These are phyloP conservation scores for Limnephilus lunatus DNA, from an alignment of 2,888 invertebrate genomes.

Conservation along the genomic window DNA sequence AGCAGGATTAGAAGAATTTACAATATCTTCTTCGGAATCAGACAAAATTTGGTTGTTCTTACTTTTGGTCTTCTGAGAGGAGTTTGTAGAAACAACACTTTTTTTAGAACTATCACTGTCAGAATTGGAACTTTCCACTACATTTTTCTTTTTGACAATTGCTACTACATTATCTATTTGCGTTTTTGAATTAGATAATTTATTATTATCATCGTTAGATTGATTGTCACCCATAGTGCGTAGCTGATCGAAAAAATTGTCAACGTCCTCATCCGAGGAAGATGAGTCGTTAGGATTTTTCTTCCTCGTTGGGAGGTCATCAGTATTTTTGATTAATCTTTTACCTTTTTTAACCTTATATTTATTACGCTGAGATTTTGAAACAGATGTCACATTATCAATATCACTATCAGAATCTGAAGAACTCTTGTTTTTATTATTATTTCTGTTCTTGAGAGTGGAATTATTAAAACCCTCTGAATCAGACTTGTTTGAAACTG, in stretches of 20 bases:
- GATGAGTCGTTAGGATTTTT: constrained; percentile 1
- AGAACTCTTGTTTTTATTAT: not conserved
- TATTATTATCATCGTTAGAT: not conserved
- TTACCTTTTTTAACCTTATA: not conserved
- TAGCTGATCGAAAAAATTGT: constrained; percentile 59
- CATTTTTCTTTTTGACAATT: constrained; percentile 33
- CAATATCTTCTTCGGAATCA: constrained; percentile 34
- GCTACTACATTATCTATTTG: not conserved
- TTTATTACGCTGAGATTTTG: not conserved
- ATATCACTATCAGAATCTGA: not conserved
- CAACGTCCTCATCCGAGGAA: constrained; percentile 61
- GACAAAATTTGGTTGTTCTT: constrained; percentile 31
- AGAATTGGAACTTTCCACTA: not conserved
- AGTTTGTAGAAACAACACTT: not conserved
- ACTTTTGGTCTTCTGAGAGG: not conserved
- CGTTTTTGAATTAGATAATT: not conserved
- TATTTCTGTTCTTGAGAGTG: not conserved
- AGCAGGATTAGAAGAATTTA: not conserved
- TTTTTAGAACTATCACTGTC: constrained; percentile 35
- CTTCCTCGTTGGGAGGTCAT: not conserved
- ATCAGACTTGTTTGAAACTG: not conserved
- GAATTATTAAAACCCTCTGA: not conserved
- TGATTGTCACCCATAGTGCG: constrained; percentile 28
- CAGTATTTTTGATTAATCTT: constrained; percentile 16
- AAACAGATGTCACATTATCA: not conserved